These are phyloP conservation scores for Glossosoma conforme DNA, from an alignment of 1,140 invertebrate genomes.

Conservation along the genomic window DNA sequence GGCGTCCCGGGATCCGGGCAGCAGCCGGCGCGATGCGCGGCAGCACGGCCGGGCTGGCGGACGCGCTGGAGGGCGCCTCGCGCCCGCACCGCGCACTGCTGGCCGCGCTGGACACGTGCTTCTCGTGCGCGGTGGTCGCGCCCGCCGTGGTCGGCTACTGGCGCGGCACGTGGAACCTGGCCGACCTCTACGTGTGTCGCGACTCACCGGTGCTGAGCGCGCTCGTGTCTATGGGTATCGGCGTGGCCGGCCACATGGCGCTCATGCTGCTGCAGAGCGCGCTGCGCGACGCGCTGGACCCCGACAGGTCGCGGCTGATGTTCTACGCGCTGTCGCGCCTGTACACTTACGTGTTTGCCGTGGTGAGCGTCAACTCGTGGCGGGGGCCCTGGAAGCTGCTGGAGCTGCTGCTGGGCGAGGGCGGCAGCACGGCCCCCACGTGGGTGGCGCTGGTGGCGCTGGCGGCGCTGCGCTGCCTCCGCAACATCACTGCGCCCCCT, in stretches of 20 bases:
- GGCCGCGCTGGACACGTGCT: conserved; percentile 61
- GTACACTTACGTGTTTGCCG: conserved; percentile 69
- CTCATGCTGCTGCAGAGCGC: conserved; percentile 63
- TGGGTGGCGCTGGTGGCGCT: conserved; percentile 60
- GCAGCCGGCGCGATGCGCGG: conserved; percentile 46
- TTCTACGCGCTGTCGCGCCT: conserved; percentile 68
- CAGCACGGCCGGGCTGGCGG: conserved; percentile 53
- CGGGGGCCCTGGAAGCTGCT: conserved; percentile 73
- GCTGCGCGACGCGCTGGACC: conserved; percentile 57
- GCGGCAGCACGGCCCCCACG: conserved; percentile 55
- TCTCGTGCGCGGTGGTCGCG: conserved; percentile 67
- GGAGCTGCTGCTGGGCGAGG: conserved; percentile 63
- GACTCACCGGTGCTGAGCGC: conserved; percentile 54
- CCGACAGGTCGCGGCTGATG: conserved; percentile 60
- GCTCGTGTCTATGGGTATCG: conserved; percentile 61
- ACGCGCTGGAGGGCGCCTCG: conserved; percentile 46
- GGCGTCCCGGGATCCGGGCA: neutral
- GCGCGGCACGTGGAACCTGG: conserved; percentile 78
- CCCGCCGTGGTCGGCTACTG: conserved; percentile 80
- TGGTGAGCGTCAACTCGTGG: conserved; percentile 80
- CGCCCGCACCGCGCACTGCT: conserved; percentile 56
- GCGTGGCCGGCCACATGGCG: conserved; percentile 60
- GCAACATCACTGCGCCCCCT: conserved; percentile 78
- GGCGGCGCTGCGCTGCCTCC: conserved; percentile 58
- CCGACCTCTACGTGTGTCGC: conserved; percentile 67